Conservation (phyloP, 2,113 vertebrate species). For the Oceanodroma tethys region DNA sequence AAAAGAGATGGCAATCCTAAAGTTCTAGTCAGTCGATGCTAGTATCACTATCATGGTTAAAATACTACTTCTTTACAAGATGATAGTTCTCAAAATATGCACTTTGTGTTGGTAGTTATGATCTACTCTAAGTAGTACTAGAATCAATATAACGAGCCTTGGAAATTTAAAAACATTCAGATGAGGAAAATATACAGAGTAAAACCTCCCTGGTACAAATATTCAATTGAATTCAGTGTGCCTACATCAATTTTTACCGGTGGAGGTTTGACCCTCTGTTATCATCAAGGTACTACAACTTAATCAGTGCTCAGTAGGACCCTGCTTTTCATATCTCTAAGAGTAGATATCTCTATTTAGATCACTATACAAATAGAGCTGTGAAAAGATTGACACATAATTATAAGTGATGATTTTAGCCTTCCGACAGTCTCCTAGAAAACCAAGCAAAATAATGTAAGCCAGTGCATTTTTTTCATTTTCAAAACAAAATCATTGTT, state of each 20-base stretch:
- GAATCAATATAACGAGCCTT: background rate
- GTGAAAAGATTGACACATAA: background rate
- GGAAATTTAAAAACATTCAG: background rate
- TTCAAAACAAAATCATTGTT: background rate
- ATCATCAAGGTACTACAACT: background rate
- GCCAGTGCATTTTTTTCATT: background rate
- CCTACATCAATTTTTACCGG: background rate
- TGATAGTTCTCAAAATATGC: background rate
- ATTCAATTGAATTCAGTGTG: background rate
- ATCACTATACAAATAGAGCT: background rate
- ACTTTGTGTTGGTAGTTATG: background rate
- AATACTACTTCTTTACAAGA: background rate
- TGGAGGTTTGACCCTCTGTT: background rate
- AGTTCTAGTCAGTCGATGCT: background rate
- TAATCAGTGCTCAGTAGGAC: background rate
- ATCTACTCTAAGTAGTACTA: background rate
- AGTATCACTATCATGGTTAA: background rate
- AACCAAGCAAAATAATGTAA: background rate
- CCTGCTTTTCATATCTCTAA: background rate
- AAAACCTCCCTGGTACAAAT: background rate
- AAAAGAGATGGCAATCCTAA: background rate
- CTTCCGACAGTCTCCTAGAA: background rate
- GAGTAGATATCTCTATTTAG: background rate
- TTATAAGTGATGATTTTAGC: background rate
- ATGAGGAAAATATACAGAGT: background rate